A percentile compares a stretch with the other conserved stretches of the same genome.
phyloP scores from a whole-genome alignment of 2,888 invertebrate species.

The Temnothorax ravouxi region DNA sequence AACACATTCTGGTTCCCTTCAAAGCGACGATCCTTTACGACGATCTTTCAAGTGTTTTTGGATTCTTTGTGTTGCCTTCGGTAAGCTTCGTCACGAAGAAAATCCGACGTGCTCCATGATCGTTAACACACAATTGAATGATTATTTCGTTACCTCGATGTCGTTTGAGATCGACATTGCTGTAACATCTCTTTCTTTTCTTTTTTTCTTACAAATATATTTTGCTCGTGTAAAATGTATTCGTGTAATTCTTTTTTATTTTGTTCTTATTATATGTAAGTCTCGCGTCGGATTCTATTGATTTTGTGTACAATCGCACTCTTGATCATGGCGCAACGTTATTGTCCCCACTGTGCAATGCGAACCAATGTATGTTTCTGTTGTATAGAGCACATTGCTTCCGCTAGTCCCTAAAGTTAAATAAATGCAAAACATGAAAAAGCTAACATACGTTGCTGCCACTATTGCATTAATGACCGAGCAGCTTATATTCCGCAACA shows the following conservation, averaged over 20 bases:
- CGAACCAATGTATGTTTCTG: conserved; percentile 78
- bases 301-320: conserved; percentile 16
- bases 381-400: conserved; percentile 85
- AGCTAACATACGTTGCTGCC: conserved; percentile 36
- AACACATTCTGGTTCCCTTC: not conserved
- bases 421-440: conserved; percentile 78
- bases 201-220: not conserved
- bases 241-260: conserved; percentile 8
- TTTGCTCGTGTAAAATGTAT: conserved; percentile 24
- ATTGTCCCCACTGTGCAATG: conserved; percentile 73
- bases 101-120: conserved; percentile 70
- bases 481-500: not conserved
- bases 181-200: not conserved
- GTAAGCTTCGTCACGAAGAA: conserved; percentile 41
- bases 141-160: conserved; percentile 14
- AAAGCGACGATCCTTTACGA: not conserved
- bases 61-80: conserved; percentile 41
- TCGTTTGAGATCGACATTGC: not conserved
- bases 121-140: conserved; percentile 14
- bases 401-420: conserved; percentile 84
- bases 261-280: not conserved
- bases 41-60: not conserved
- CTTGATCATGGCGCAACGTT: conserved; percentile 74
- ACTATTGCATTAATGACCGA: not conserved
- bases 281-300: not conserved